Evolutionary conservation across 2,797 vertebrate genomes (phyloP), one percentile per base, ranked within the genome.

Genomic region (Capromys pilorides): DNA sequence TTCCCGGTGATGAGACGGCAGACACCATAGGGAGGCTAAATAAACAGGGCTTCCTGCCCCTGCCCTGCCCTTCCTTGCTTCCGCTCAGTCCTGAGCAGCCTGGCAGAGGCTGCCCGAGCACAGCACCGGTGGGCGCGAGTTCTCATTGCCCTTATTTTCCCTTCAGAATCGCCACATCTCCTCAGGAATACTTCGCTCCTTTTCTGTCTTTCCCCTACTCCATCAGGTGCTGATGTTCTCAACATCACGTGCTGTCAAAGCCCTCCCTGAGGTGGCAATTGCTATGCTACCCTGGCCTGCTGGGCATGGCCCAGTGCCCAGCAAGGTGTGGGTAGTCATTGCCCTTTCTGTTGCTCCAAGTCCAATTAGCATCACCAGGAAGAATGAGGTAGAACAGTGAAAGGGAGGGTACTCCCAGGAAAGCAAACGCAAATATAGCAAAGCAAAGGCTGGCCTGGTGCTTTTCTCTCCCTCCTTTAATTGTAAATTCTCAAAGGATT

Each of bases 381-480:
- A 61, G 14, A 85, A 62, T 18, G 33, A 69, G 57, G 3, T 62
- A 33, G 69, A 93, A 39, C 0, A 49, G 73, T 16, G 90, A 62
- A 71, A 91, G 71, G 57, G 51, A 73, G 62, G 84, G 36, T 41
- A 66, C 81, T 93, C 7, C 24, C 78, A 33, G 77, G 41, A 86
- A 92, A 54, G 7, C n/a, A 61, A 54, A 41, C 10, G n/a, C 5
- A 87, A 90, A 90, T 94, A 59, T 73, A 77, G 7, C 73, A 49
- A 87, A 86, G 62, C 41, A 93, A 49, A 90, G 19, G 16, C 59
- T 86, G 5, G 45, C 94, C 94, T 85, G 14, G 7, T 71, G 13
- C 87, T 91, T 78, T 91, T 73, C 87, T 67, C 10, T 90, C 19
- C 80, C 94, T 83, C 22, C 84, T 96, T 90, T 89, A 21, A 79